Evolutionary conservation across 1,140 invertebrate genomes (phyloP), one percentile per base, ranked within the genome.

Genomic region (Schlechtendalia chinensis): DNA sequence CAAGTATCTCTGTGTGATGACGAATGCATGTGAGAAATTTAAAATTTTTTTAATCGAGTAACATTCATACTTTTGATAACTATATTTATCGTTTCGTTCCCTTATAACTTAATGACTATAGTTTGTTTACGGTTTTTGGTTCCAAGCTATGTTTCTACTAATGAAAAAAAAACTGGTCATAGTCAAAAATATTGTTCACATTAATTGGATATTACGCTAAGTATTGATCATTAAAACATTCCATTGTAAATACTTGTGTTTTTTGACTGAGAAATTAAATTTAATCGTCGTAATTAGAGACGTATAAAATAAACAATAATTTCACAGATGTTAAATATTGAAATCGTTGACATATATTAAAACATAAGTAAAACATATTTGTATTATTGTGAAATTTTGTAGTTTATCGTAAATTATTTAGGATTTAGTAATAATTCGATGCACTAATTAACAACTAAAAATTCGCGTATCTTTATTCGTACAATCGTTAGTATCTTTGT

Each of bases 401-500:
- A 4, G 5, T 50, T 12, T 50, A 50, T 50, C 47, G 11, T 50
- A 5, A 67, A 67, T 32, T 0, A 45, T 67, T 67, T 45, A 10
- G 14, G 69, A 54, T 72, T 53, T 29, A 53, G 47, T 54, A 53
- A 29, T 29, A 54, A n/a, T 72, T 72, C 54, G 17, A 71, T 29
- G 69, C 17, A 19, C 69, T 17, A 72, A 54, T 71, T 27, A 71
- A 69, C 65, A 24, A 47, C 22, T 67, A 24, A n/a, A 24, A n/a
- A n/a, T 16, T 53, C 67, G 22, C 22, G 27, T 17, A 29, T 39
- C n/a, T 54, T 6, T 14, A 69, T 22, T 47, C 14, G n/a, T 45
- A 53, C 22, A 24, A 22, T 69, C 32, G 16, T 50, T 24, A 29
- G 53, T 27, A 71, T 72, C 69, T 72, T 72, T 72, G 47, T 72